These are phyloP conservation scores for Trissoscelio sp. DNA, from an alignment of 2,888 invertebrate genomes.

Conservation along the genomic window DNA sequence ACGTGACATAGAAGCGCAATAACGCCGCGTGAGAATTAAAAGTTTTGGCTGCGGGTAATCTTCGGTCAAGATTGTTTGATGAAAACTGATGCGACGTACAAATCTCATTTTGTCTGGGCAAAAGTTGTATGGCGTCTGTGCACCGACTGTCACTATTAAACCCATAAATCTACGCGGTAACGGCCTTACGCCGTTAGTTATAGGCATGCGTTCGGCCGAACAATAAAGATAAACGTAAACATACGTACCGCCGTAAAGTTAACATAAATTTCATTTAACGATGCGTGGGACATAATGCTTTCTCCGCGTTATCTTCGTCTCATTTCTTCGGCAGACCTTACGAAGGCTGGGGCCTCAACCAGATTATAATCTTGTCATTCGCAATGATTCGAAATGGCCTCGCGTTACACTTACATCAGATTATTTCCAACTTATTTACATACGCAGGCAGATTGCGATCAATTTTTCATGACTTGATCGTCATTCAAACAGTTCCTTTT, in stretches of 20 bases:
- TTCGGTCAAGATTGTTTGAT: constrained; percentile 34
- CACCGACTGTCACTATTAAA: constrained; percentile 75
- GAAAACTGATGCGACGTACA: constrained; percentile 51
- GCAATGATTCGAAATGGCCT: constrained; percentile 57
- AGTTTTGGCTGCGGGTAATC: constrained; percentile 17
- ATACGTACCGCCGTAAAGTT: constrained; percentile 69
- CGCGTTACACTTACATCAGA: constrained; percentile 60
- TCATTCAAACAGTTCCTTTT: constrained; percentile 35
- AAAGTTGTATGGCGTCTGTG: constrained; percentile 46
- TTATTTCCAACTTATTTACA: constrained; percentile 36
- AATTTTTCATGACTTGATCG: constrained; percentile 56
- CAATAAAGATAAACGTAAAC: constrained; percentile 76
- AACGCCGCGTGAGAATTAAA: constrained; percentile 40
- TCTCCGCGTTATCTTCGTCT: constrained; percentile 66
- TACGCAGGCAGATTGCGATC: constrained; percentile 55
- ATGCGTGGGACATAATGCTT: constrained; percentile 73
- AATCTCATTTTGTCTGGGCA: constrained; percentile 47
- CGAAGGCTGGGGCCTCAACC: constrained; percentile 25
- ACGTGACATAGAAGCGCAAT: constrained; percentile 17
- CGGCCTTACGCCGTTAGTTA: constrained; percentile 76
- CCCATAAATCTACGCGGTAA: constrained; percentile 76
- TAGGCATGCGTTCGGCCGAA: constrained; percentile 71
- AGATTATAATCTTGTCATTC: constrained; percentile 67
- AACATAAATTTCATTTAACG: constrained; percentile 77
- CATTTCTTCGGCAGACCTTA: constrained; percentile 51